A percentile compares a stretch with the other conserved stretches of the same genome.
Conservation (phyloP, 2,113 vertebrate genomes). For the Phylloscopus trochilus region DNA sequence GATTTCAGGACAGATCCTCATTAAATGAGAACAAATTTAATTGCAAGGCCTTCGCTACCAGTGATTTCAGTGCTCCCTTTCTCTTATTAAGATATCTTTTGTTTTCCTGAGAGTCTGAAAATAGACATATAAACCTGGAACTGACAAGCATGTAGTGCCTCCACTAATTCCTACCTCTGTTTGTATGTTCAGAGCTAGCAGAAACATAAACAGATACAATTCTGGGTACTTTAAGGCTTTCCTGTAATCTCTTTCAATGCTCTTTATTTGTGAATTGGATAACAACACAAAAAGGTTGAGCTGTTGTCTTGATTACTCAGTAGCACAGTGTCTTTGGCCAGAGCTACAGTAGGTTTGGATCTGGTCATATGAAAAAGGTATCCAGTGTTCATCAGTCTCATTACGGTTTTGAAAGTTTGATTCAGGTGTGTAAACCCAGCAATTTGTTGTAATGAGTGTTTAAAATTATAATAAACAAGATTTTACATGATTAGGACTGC, state of each 20-base stretch:
- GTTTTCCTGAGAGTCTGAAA: not conserved
- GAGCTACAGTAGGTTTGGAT: not conserved
- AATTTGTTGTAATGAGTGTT: not conserved
- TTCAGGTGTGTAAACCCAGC: not conserved
- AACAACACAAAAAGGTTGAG: not conserved
- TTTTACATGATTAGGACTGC: not conserved
- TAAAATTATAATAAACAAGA: not conserved
- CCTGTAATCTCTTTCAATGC: not conserved
- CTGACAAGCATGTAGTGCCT: not conserved
- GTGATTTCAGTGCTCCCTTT: not conserved
- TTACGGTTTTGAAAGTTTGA: not conserved
- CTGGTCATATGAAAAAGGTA: not conserved
- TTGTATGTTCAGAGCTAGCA: not conserved
- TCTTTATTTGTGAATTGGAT: not conserved
- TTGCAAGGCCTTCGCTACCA: fast-evolving
- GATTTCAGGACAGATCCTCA: not conserved
- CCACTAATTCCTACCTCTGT: not conserved
- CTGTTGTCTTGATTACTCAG: not conserved
- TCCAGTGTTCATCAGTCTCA: not conserved
- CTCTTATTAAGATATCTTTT: not conserved
- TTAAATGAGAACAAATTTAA: not conserved
- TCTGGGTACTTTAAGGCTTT: not conserved
- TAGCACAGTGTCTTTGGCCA: not conserved
- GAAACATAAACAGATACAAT: not conserved
- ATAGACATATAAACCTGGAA: not conserved